Percentiles rank a stretch among this genome's conserved stretches.
Evolutionary conservation across 2,888 invertebrate genomes (phyloP).

Genomic region (Clusia tigrina): DNA sequence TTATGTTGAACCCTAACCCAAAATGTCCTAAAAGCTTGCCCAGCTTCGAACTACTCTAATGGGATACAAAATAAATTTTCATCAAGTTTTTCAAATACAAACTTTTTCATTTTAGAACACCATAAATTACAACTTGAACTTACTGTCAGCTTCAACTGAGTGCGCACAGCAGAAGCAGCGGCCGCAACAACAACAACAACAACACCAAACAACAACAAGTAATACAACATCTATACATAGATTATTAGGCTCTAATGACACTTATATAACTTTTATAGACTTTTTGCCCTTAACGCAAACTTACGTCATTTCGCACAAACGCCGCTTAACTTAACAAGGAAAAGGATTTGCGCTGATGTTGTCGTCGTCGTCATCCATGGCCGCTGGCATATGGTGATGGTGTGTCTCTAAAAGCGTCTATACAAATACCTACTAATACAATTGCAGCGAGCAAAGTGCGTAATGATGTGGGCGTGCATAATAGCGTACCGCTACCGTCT

Average conservation of each 20-base stretch:
- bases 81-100: neutral
- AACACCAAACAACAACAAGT: neutral
- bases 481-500: neutral
- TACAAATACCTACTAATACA: neutral
- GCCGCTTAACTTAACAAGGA: neutral
- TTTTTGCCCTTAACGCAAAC: conserved; percentile 50
- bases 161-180: neutral
- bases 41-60: neutral
- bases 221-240: neutral
- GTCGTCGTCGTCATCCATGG: neutral
- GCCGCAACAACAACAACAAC: neutral
- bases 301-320: conserved; percentile 5
- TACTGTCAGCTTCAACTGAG: too few species aligned
- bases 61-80: neutral
- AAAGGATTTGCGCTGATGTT: conserved; percentile 19
- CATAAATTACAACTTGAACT: conserved; percentile 1
- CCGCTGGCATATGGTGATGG: neutral
- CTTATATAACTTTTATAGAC: conserved; percentile 57
- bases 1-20: neutral
- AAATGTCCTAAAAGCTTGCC: neutral
- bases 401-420: neutral
- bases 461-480: conserved; percentile 7
- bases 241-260: conserved; percentile 50
- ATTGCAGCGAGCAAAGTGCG: neutral
- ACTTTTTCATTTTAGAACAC: neutral